phyloP scores from a whole-genome alignment of 1,140 invertebrate species.

The Procambarus virginalis region DNA sequence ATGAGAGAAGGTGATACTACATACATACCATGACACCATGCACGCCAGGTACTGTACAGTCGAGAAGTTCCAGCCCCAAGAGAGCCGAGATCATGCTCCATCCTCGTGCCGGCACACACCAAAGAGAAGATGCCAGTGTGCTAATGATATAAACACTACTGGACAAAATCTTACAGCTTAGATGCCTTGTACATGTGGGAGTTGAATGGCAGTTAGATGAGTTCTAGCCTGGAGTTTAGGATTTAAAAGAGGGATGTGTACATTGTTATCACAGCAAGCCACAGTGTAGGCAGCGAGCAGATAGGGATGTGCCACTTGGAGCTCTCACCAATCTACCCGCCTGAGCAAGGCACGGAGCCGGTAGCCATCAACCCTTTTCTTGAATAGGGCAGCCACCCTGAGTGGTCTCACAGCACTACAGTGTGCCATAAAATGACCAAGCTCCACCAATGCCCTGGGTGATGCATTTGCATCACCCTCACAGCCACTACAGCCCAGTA shows the following conservation, averaged over 20 bases:
- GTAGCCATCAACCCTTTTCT: slow-evolving; percentile 35
- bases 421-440: slow-evolving; percentile 23
- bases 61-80: slow-evolving; percentile 32
- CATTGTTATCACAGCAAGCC: slow-evolving; percentile 65
- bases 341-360: slow-evolving; percentile 52
- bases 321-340: slow-evolving; percentile 22
- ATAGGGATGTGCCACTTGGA: not conserved
- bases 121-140: slow-evolving; percentile 20
- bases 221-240: slow-evolving; percentile 52
- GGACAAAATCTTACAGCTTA: slow-evolving; percentile 56
- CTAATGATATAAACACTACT: slow-evolving; percentile 16
- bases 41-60: slow-evolving; percentile 33
- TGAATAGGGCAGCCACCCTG: slow-evolving; percentile 8
- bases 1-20: slow-evolving; percentile 24
- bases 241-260: slow-evolving; percentile 49
- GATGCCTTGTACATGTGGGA: slow-evolving; percentile 62
- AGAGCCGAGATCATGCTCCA: slow-evolving; percentile 7
- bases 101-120: slow-evolving; percentile 8
- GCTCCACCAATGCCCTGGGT: slow-evolving; percentile 64
- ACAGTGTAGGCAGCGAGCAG: slow-evolving; percentile 43
- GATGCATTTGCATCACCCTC: slow-evolving; percentile 52
- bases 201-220: slow-evolving; percentile 54
- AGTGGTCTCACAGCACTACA: slow-evolving; percentile 12
- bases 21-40: not conserved
- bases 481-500: slow-evolving; percentile 47